Base-by-base conservation (phyloP, 2,888 invertebrate species). In the Dryobota labecula region DNA sequence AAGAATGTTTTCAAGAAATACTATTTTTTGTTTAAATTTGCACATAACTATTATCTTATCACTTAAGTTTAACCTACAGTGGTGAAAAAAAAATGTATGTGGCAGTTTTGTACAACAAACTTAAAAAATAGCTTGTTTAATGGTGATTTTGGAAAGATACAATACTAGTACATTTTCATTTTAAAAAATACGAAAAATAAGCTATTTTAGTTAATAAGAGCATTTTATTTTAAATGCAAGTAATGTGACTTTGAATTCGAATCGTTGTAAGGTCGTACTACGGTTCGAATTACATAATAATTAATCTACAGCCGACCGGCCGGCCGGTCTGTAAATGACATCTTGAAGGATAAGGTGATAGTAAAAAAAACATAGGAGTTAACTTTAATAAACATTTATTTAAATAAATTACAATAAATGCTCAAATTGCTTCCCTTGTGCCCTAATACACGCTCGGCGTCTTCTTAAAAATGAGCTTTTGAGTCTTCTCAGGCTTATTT, bases 321-420 rank as follows among this genome's bases (percentile, higher is more conserved):
- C n/a, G n/a, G n/a, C n/a, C n/a, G n/a, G n/a, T n/a, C n/a, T 63
- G 51, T 65, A 54, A 65, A 65, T 65, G 33, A 65, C 15, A 65
- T 54, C 64, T 64, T 5, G 64, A 65, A 65, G 43, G 65, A 56
- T 65, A 65, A 33, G 65, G 60, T 60, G 45, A 30, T 45, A 60
- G 30, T 60, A 54, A 54, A 58, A 47, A 47, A 47, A 47, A 47
- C 47, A 47, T 2, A 47, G 47, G 47, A 47, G 47, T 47, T 47
- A 47, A 47, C 56, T 57, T 66, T 57, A 41, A 45, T 33, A 33
- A 33, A 33, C 33, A 33, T 33, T 24, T 45, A 56, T 56, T 65
- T 45, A 45, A n/a, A 33, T 45, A 24, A 54, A 56, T 57, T 3
- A 66, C 36, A 57, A 57, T 66, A 66, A 66, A 66, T 66, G 66